These are phyloP conservation scores for Pimpla rufipes DNA, from an alignment of 2,888 invertebrate genomes.

Conservation along the genomic window DNA sequence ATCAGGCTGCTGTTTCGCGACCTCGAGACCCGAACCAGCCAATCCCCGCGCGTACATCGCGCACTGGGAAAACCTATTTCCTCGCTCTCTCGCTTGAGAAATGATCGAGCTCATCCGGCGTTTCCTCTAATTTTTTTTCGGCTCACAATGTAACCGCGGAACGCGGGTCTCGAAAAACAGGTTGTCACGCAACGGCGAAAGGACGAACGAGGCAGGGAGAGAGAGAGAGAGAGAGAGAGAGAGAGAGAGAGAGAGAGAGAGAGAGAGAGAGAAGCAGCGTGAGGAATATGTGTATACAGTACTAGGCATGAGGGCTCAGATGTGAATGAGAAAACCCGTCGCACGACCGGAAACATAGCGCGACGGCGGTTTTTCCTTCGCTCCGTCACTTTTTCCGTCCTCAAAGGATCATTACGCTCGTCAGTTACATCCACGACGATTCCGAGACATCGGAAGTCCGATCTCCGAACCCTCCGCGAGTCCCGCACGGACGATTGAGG, in stretches of 20 bases:
- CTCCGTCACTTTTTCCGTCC: slow-evolving; percentile 10
- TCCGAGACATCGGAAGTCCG: background rate
- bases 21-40: slow-evolving; percentile 6
- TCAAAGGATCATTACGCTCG: slow-evolving; percentile 38
- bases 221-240: too few relatives aligned
- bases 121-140: slow-evolving; percentile 39
- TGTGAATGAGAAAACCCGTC: slow-evolving; percentile 39
- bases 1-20: slow-evolving; percentile 32
- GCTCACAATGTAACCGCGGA: slow-evolving; percentile 3
- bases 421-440: slow-evolving; percentile 25
- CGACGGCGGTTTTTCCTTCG: slow-evolving; percentile 34
- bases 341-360: slow-evolving; percentile 11
- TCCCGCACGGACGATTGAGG: background rate
- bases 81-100: slow-evolving; percentile 62
- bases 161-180: slow-evolving; percentile 38
- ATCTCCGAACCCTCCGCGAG: background rate
- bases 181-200: slow-evolving; percentile 50
- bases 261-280: slow-evolving; percentile 9
- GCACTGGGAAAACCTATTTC: slow-evolving; percentile 57
- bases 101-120: slow-evolving; percentile 57
- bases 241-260: too few relatives aligned
- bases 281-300: slow-evolving; percentile 14
- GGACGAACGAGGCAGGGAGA: background rate
- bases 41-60: slow-evolving; percentile 5
- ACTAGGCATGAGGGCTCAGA: slow-evolving; percentile 3